Conservation (phyloP, 1,140 invertebrate genomes). For the Lepidurus apus region DNA sequence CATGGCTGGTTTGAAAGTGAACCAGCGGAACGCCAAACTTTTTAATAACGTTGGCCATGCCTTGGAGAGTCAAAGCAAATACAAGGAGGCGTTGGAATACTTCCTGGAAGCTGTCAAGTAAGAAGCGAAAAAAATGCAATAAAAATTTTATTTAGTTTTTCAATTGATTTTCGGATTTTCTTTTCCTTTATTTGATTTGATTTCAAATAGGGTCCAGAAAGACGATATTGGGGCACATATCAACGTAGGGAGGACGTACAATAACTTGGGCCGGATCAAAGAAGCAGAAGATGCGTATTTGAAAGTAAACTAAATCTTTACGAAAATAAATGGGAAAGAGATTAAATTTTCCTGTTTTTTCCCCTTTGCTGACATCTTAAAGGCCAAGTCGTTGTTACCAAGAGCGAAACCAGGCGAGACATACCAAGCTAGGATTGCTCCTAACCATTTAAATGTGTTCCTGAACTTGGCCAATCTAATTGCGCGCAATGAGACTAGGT, state of each 20-base stretch:
- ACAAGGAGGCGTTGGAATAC: conserved; percentile 78
- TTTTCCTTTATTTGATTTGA: conserved; percentile 33
- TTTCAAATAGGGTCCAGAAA: conserved; percentile 67
- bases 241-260: conserved; percentile 91
- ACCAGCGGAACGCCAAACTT: conserved; percentile 86
- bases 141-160: background rate
- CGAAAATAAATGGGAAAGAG: background rate
- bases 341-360: background rate
- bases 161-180: background rate
- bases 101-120: conserved; percentile 81
- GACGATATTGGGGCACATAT: conserved; percentile 96
- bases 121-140: conserved; percentile 31
- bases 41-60: conserved; percentile 97
- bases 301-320: conserved; percentile 49
- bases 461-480: conserved; percentile 92
- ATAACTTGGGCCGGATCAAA: conserved; percentile 81
- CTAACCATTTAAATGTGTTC: conserved; percentile 93
- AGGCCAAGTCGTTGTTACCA: conserved; percentile 81
- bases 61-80: conserved; percentile 75
- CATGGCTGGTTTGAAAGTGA: conserved; percentile 83
- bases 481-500: conserved; percentile 80
- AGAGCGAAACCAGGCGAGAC: conserved; percentile 86
- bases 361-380: background rate
- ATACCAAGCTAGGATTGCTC: conserved; percentile 91
- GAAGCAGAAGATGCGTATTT: conserved; percentile 89